Evolutionary conservation across 2,797 vertebrate species (phyloP).

Genomic region (Psittacula echo): DNA sequence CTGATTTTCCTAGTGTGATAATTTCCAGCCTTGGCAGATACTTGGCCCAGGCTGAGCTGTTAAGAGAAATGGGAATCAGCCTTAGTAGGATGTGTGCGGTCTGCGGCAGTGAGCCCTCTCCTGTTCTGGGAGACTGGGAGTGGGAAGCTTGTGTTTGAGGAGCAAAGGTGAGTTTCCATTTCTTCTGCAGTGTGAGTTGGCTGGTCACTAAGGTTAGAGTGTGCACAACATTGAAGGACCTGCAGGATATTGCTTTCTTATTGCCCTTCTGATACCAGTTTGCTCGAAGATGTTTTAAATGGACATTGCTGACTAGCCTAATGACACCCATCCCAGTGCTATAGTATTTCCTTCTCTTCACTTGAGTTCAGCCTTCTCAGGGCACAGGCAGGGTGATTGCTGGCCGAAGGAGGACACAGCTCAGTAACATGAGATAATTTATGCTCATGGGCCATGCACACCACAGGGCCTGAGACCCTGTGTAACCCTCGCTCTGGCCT

Average conservation of each 20-base stretch:
- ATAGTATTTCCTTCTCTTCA: background rate
- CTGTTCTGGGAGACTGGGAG: background rate
- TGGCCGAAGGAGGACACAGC: background rate
- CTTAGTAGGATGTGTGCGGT: background rate
- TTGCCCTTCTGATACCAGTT: background rate
- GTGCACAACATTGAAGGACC: background rate
- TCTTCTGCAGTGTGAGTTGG: background rate
- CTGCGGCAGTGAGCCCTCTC: background rate
- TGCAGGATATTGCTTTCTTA: background rate
- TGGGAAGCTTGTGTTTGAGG: background rate
- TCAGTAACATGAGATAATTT: background rate
- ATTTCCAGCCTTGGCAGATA: background rate
- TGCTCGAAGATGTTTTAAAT: background rate
- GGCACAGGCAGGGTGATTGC: background rate
- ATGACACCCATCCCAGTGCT: background rate
- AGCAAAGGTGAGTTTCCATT: background rate
- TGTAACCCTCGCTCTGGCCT: background rate
- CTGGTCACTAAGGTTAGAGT: background rate
- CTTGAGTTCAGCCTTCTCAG: background rate
- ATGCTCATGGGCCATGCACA: fast-evolving
- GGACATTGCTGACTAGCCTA: background rate
- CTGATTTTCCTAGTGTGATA: background rate
- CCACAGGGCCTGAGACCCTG: background rate
- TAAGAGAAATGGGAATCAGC: background rate
- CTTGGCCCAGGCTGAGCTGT: background rate